phyloP scores from a whole-genome alignment of 1,140 invertebrate genomes.

The Caenorhabditis tropicalis region DNA sequence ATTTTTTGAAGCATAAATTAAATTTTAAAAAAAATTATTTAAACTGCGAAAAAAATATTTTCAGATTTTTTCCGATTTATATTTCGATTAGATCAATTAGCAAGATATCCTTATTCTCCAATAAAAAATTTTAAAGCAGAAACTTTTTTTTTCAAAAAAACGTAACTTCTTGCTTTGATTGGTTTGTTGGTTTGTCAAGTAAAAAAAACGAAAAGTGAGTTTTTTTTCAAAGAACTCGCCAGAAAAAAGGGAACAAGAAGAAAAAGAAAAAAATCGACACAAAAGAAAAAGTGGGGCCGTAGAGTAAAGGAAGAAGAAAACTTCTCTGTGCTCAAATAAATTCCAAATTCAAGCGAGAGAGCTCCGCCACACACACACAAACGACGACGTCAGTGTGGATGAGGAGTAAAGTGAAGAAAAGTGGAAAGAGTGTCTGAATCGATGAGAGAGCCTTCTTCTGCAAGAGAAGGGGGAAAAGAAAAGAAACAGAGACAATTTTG shows the following conservation, averaged over 20 bases:
- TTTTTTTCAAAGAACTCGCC: neutral
- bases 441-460: neutral
- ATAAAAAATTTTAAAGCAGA: too few relatives aligned
- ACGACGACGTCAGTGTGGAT: neutral
- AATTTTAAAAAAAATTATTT: too few relatives aligned
- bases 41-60: too few relatives aligned
- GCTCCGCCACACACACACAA: neutral
- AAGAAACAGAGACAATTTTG: conserved; percentile 42
- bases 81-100: too few relatives aligned
- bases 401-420: neutral
- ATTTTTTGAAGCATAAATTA: too few relatives aligned
- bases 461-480: neutral
- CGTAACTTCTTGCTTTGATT: too few relatives aligned
- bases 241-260: neutral
- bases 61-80: too few relatives aligned
- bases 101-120: too few relatives aligned
- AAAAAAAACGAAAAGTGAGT: neutral
- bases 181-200: too few relatives aligned
- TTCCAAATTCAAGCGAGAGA: conserved; percentile 34
- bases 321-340: neutral
- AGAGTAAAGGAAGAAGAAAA: neutral
- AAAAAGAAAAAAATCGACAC: conserved; percentile 6
- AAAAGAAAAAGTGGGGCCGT: neutral
- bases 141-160: too few relatives aligned
- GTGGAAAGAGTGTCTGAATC: neutral